Evolutionary conservation across 1,140 invertebrate genomes (phyloP).

Genomic region (Galleria mellonella): DNA sequence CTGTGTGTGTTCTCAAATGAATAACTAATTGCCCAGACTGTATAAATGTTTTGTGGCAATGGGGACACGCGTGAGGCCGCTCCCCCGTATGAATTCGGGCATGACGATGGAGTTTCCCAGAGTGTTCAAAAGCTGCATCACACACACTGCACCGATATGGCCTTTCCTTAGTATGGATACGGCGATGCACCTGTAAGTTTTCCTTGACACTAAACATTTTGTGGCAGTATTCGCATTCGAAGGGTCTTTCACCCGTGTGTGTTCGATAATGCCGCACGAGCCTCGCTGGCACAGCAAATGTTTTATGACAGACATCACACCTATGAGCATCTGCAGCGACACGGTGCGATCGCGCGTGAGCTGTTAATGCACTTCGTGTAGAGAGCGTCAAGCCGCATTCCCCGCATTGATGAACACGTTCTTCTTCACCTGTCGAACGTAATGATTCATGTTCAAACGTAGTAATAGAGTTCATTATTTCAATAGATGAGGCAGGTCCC

Average conservation of each 20-base stretch:
- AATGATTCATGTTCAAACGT: slow-evolving; percentile 16
- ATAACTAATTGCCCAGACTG: slow-evolving; percentile 91
- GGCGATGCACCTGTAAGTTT: slow-evolving; percentile 92
- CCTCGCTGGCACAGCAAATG: slow-evolving; percentile 92
- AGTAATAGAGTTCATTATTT: slow-evolving; percentile 13
- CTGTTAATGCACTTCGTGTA: slow-evolving; percentile 76
- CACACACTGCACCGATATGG: slow-evolving; percentile 93
- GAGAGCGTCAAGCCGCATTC: slow-evolving; percentile 77
- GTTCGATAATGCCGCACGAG: slow-evolving; percentile 93
- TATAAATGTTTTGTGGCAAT: slow-evolving; percentile 94
- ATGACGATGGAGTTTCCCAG: slow-evolving; percentile 92
- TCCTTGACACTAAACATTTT: slow-evolving; percentile 95
- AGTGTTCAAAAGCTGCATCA: slow-evolving; percentile 93
- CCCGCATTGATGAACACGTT: slow-evolving; percentile 65
- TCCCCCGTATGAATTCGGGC: slow-evolving; percentile 95
- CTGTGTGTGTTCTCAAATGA: slow-evolving; percentile 91
- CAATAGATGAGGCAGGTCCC: slow-evolving; percentile 1
- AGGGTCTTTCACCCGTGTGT: slow-evolving; percentile 90
- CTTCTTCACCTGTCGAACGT: slow-evolving; percentile 53
- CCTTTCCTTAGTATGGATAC: slow-evolving; percentile 92
- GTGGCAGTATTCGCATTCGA: slow-evolving; percentile 93
- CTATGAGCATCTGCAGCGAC: slow-evolving; percentile 82
- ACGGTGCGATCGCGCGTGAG: slow-evolving; percentile 76
- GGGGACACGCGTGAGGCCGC: slow-evolving; percentile 93
- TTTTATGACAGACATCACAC: slow-evolving; percentile 94